Conservation (phyloP, 2,888 invertebrate genomes). For the Spilosoma lubricipeda region DNA sequence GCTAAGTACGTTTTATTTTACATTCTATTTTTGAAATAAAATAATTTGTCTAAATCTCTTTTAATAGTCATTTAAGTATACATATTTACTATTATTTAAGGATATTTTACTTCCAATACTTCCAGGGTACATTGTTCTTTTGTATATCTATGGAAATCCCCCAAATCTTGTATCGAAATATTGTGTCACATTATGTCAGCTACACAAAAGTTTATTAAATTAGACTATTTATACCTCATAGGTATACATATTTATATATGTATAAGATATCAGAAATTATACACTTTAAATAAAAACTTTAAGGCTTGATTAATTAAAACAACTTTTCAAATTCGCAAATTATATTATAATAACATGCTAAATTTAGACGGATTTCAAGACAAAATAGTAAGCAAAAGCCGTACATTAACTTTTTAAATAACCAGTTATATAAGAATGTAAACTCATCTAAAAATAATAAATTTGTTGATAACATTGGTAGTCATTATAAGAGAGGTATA, state of each 20-base stretch:
- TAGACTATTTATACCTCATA: too few relatives aligned
- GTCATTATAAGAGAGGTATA: slow-evolving; percentile 2
- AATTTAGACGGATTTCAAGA: neutral
- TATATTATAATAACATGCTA: neutral
- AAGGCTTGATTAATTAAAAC: neutral
- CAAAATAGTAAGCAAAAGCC: neutral
- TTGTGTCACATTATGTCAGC: neutral
- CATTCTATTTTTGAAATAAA: neutral
- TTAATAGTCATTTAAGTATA: neutral
- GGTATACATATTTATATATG: too few relatives aligned
- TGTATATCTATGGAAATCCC: neutral
- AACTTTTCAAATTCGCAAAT: neutral
- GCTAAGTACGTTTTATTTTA: slow-evolving; percentile 89
- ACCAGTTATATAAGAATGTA: slow-evolving; percentile 21
- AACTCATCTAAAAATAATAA: slow-evolving; percentile 1
- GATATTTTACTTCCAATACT: neutral
- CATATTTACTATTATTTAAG: neutral
- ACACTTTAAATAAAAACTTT: neutral
- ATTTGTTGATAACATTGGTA: neutral
- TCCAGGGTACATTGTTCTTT: neutral
- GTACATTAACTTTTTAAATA: slow-evolving; percentile 3
- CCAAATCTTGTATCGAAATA: neutral
- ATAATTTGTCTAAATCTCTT: neutral
- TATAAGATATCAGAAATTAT: neutral
- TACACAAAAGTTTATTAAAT: neutral